Evolutionary conservation across 2,888 invertebrate species (phyloP), one percentile per base, ranked within the genome.

Genomic region (Mythimna impura): DNA sequence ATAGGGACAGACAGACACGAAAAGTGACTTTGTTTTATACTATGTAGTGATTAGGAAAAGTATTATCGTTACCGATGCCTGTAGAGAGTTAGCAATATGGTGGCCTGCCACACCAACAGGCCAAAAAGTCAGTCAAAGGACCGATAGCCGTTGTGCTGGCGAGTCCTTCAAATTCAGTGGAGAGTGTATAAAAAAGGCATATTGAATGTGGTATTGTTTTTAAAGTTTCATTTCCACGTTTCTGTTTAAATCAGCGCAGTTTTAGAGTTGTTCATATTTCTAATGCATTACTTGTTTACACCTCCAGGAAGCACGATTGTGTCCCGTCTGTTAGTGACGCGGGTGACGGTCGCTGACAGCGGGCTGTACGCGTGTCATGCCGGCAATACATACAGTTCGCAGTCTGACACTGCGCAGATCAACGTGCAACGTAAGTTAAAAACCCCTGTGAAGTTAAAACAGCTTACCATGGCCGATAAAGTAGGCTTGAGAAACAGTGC

Each of bases 281-380:
- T 52, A 57, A 76, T 63, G n/a, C n/a, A 50, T n/a, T 0, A 12
- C 1, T 55, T 62, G 14, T 54, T 30, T 66, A 0, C 10, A 9
- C 36, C 25, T 36, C 10, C 71, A 82, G 83, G 83, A 3, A 85
- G 74, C 61, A 50, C 71, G 34, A 64, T 82, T 77, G 97, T 97
- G 79, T 97, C 97, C 63, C 97, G 98, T 20, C 95, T 99, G 87
- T 96, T 97, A 36, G 97, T 99, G 67, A 91, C 94, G 47, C 95
- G 97, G 67, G 97, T 97, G 20, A 96, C 96, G 57, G 93, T 95
- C 65, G 96, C 96, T 47, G 99, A 99, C 93, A 97, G 98, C 61
- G 99, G 99, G 57, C 94, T 93, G 80, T 99, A 99, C 93, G 97
- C 97, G 66, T 99, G 99, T 93, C 97, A 97, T 90, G 99, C 98